Evolutionary conservation across 1,140 invertebrate species (phyloP).

Genomic region (Psix sp.): DNA sequence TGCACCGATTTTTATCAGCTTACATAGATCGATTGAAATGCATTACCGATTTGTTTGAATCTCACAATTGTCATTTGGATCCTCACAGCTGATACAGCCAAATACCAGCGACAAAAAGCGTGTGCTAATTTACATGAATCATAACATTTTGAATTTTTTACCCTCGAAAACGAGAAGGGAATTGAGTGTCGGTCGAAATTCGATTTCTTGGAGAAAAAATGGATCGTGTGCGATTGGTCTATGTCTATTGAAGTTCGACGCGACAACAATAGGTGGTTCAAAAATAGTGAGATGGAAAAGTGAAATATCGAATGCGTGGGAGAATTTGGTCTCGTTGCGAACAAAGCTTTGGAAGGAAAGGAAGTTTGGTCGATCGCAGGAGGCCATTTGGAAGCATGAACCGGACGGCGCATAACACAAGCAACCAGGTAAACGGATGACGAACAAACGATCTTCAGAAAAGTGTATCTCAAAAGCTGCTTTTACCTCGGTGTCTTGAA

Average conservation of each 20-base stretch:
- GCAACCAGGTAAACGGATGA: conserved; percentile 19
- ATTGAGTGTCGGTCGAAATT: not conserved
- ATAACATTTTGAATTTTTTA: too few species aligned
- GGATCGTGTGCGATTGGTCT: conserved; percentile 10
- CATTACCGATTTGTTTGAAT: too few species aligned
- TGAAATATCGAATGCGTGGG: conserved; percentile 26
- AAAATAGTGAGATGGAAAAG: conserved; percentile 27
- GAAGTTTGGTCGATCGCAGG: conserved; percentile 35
- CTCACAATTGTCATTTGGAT: too few species aligned
- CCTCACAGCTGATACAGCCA: too few species aligned
- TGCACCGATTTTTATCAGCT: too few species aligned
- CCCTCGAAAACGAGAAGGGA: too few species aligned
- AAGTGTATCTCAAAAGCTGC: too few species aligned
- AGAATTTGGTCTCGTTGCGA: conserved; percentile 32
- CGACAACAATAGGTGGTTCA: conserved; percentile 32
- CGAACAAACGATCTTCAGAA: not conserved
- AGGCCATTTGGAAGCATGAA: conserved; percentile 18
- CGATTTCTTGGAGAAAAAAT: not conserved
- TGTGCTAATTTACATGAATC: too few species aligned
- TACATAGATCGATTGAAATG: too few species aligned
- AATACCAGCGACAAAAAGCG: too few species aligned
- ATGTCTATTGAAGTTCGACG: conserved; percentile 7
- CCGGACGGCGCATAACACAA: conserved; percentile 13
- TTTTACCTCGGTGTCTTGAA: too few species aligned
- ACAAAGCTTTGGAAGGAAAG: conserved; percentile 41